These are phyloP conservation scores for Brenthis daphne DNA, from an alignment of 2,888 invertebrate genomes.

Conservation along the genomic window DNA sequence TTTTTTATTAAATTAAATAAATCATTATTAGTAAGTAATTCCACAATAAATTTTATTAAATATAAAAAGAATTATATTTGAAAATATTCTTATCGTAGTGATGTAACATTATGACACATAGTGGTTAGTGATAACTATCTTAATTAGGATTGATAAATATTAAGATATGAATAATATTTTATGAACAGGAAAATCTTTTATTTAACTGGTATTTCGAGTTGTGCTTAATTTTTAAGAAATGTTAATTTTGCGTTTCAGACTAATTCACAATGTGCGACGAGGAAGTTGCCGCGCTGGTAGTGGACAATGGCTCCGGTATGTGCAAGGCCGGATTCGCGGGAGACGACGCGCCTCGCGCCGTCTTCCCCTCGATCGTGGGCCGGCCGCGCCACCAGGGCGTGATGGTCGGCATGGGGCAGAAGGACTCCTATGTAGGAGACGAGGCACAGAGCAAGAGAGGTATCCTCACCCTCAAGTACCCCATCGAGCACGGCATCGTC, in stretches of 20 bases:
- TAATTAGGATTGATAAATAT: no score
- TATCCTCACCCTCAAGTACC: conserved; percentile 97
- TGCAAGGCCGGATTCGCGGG: conserved; percentile 98
- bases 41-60: no score
- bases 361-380: conserved; percentile 97
- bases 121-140: no score
- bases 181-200: background rate
- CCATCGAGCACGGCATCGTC: conserved; percentile 94
- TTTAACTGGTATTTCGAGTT: background rate
- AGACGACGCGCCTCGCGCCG: conserved; percentile 96
- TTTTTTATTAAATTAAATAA: no score
- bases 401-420: conserved; percentile 99
- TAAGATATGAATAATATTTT: no score
- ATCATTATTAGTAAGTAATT: no score
- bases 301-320: conserved; percentile 99
- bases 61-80: no score
- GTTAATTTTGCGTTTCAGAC: conserved; percentile 50
- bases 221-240: background rate
- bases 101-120: no score
- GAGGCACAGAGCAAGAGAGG: conserved; percentile 98
- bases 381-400: conserved; percentile 96
- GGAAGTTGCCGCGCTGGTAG: conserved; percentile 95
- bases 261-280: conserved; percentile 78
- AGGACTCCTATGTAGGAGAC: conserved; percentile 97
- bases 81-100: no score